Conservation (phyloP, 2,113 vertebrate genomes). For the Caranx ignobilis region DNA sequence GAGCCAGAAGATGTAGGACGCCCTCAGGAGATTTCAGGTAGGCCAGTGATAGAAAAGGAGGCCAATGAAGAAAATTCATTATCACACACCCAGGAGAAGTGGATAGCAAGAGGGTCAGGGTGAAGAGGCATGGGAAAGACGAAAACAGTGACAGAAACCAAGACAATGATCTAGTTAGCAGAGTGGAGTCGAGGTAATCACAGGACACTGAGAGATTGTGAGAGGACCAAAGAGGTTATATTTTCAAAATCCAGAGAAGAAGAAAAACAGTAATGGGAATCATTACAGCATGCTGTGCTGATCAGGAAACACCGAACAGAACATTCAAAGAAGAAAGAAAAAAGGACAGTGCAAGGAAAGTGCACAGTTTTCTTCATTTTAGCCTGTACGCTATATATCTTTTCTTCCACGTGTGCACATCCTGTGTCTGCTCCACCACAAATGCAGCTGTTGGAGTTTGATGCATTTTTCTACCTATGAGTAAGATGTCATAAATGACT, state of each 20-base stretch:
- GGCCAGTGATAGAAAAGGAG: slow-evolving; percentile 51
- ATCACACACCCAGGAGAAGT: slow-evolving; percentile 53
- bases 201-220: not conserved
- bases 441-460: not conserved
- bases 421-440: not conserved
- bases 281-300: not conserved
- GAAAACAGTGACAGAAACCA: slow-evolving; percentile 39
- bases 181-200: slow-evolving; percentile 38
- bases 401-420: not conserved
- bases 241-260: not conserved
- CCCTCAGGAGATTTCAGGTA: slow-evolving; percentile 61
- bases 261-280: not conserved
- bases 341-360: not conserved
- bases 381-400: not conserved
- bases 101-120: slow-evolving; percentile 35
- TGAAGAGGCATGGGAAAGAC: slow-evolving; percentile 1
- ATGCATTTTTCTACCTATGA: not conserved
- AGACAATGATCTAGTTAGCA: slow-evolving; percentile 45
- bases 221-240: slow-evolving; percentile 3
- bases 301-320: not conserved
- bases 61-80: slow-evolving; percentile 63
- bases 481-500: slow-evolving; percentile 1
- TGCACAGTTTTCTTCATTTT: not conserved
- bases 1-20: slow-evolving; percentile 42
- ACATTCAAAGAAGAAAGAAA: not conserved